A percentile compares a stretch with the other conserved stretches of the same genome.
Evolutionary conservation across 2,113 vertebrate species (phyloP).

Genomic region (Serinus canaria): DNA sequence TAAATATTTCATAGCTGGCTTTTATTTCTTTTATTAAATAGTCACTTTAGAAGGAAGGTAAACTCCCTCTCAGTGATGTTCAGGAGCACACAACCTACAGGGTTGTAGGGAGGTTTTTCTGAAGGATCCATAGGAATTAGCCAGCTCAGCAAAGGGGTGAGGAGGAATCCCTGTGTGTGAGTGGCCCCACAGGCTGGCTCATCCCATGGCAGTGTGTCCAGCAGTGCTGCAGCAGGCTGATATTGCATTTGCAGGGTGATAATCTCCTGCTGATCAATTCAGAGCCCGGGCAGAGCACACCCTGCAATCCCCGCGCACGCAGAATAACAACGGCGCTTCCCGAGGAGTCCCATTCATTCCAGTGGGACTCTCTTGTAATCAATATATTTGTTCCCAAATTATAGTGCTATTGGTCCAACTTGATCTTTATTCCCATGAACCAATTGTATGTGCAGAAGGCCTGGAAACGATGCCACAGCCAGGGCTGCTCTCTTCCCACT

Average conservation of each 20-base stretch:
- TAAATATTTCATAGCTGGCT: not conserved
- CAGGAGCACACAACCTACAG: not conserved
- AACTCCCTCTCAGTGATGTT: not conserved
- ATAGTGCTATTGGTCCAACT: conserved; percentile 66
- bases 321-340: not conserved
- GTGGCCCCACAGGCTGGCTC: not conserved
- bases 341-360: not conserved
- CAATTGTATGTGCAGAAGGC: conserved; percentile 53
- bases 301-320: not conserved
- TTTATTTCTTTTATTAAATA: not conserved
- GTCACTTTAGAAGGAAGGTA: not conserved
- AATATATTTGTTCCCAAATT: conserved; percentile 70
- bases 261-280: conserved; percentile 1
- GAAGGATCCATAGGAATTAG: not conserved
- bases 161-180: rapidly evolving
- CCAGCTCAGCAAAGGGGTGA: not conserved
- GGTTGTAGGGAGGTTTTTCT: not conserved
- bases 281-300: not conserved
- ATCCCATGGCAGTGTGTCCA: rapidly evolving
- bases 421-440: conserved; percentile 49
- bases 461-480: conserved; percentile 51
- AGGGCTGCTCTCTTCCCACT: conserved; percentile 54
- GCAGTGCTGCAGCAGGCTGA: not conserved
- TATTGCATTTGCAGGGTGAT: not conserved
- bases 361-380: conserved; percentile 54